These are phyloP conservation scores for Axis porcinus DNA, from an alignment of 2,113 vertebrate genomes.

Conservation along the genomic window DNA sequence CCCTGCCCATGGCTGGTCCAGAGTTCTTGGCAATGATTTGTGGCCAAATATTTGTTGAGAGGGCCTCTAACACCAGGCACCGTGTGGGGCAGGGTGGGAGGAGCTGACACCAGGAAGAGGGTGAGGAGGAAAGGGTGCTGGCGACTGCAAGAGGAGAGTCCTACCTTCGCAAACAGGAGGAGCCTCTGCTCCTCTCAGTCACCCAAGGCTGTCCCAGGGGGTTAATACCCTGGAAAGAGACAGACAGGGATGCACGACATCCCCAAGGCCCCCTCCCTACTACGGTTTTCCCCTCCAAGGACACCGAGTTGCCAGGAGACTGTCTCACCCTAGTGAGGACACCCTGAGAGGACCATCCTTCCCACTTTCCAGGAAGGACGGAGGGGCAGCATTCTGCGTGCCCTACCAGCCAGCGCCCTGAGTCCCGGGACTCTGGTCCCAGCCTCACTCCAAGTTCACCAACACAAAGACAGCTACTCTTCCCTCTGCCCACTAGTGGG, in stretches of 20 bases:
- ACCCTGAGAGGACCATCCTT: not conserved
- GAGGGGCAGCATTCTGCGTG: not conserved
- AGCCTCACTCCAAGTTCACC: not conserved
- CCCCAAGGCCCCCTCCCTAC: not conserved
- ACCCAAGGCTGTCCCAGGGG: not conserved
- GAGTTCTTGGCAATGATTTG: not conserved
- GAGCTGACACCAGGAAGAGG: not conserved
- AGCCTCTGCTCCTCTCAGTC: not conserved
- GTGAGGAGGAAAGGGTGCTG: not conserved
- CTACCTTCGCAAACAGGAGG: not conserved
- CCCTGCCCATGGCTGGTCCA: not conserved
- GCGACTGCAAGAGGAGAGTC: not conserved
- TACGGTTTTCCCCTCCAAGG: not conserved
- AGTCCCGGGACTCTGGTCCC: not conserved
- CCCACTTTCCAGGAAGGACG: not conserved
- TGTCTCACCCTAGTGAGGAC: not conserved
- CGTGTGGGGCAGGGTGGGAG: not conserved
- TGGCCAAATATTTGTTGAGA: not conserved
- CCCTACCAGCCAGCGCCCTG: not conserved
- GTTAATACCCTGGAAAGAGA: not conserved
- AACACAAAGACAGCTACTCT: not conserved
- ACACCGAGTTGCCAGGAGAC: conserved; percentile 40
- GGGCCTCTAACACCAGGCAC: not conserved
- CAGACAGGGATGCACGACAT: not conserved
- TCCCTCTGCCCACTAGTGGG: not conserved